phyloP scores from a whole-genome alignment of 2,888 invertebrate genomes.

The Flexamia atlantica region DNA sequence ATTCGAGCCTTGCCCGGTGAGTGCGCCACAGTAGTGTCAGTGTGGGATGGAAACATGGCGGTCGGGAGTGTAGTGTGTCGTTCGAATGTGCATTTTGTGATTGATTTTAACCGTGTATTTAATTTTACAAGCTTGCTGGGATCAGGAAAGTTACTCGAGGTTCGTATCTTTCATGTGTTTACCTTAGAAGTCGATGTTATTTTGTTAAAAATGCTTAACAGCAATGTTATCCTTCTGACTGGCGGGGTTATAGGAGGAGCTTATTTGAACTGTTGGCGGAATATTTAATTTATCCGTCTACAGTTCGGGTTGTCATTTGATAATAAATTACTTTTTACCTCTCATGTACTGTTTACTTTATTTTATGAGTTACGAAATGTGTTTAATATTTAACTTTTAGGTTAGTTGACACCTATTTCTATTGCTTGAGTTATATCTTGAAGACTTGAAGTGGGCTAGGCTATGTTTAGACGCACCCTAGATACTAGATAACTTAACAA shows the following conservation, averaged over 20 bases:
- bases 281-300: conserved; percentile 45
- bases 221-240: background rate
- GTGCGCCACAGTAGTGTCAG: conserved; percentile 61
- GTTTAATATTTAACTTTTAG: background rate
- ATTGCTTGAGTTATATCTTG: background rate
- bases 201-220: background rate
- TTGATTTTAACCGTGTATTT: conserved; percentile 67
- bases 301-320: background rate
- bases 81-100: conserved; percentile 66
- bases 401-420: background rate
- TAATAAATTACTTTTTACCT: background rate
- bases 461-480: conserved; percentile 32
- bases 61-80: conserved; percentile 66
- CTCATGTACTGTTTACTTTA: background rate
- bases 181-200: background rate
- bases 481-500: no score
- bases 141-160: conserved; percentile 64
- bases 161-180: conserved; percentile 47
- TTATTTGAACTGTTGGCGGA: conserved; percentile 55
- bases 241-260: conserved; percentile 57
- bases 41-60: conserved; percentile 68
- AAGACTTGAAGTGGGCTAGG: conserved; percentile 24
- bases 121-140: conserved; percentile 61
- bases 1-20: conserved; percentile 62
- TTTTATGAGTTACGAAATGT: background rate